Base-by-base conservation (phyloP, 2,797 vertebrate genomes). In the Argyrosomus regius region DNA sequence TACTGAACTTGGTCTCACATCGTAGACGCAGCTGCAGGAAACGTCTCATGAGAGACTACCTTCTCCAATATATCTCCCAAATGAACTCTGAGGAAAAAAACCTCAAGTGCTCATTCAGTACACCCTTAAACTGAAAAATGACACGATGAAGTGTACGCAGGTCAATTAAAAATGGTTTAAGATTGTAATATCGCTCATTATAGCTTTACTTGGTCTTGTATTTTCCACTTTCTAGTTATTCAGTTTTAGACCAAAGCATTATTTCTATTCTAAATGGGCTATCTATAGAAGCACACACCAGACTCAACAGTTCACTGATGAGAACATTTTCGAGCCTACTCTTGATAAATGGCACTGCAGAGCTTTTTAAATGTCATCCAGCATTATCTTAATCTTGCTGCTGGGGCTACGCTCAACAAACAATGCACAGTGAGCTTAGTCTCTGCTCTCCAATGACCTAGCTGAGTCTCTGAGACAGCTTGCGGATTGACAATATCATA, bases 321-420 rank as follows among this genome's bases (percentile, higher is more conserved):
- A 72, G 60, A 82, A 82, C 22, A 24, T 78, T 46, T 78, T 78
- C 71, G 59, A 57, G 43, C 46, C 54, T 63, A 1, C 70, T 65
- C 62, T 75, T 80, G 69, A 82, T 85, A 80, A 92, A 91, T 85
- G 63, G 59, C 78, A 84, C 62, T 41, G 58, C 59, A 2, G 52
- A 84, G 75, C 74, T 73, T 84, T 87, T 87, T 78, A 88, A 92
- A 92, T 86, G 75, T 83, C 83, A 89, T 31, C 80, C 71, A 41
- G 84, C 65, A 80, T 87, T 72, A 91, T 88, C 84, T 76, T 75
- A 84, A 91, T 85, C 83, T 85, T 16, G 57, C 86, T 85, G 84
- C 84, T 58, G 74, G 49, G 75, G 77, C 74, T 70, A 45, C 39
- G 81, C 77, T 85, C 80, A 20, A 74, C 84, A 92, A 89, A 87